Evolutionary conservation across 1,140 invertebrate genomes (phyloP).

Genomic region (Panulirus ornatus): DNA sequence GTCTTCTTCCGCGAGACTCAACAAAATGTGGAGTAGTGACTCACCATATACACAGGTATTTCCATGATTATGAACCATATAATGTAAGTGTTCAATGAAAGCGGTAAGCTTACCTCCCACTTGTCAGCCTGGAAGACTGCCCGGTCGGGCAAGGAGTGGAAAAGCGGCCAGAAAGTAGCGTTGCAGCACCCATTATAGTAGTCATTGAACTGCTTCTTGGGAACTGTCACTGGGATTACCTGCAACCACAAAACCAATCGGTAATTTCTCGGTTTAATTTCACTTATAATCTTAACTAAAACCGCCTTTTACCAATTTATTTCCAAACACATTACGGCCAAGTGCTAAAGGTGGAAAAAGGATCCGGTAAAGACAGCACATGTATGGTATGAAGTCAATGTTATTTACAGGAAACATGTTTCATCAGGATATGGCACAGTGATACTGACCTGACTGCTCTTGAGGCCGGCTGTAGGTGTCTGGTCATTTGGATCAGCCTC

Average conservation of each 20-base stretch:
- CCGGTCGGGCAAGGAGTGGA: conserved; percentile 92
- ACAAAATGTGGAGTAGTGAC: too few relatives aligned
- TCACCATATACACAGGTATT: neutral
- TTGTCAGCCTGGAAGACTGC: conserved; percentile 88
- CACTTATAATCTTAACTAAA: too few relatives aligned
- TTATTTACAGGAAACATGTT: neutral
- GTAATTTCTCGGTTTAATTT: too few relatives aligned
- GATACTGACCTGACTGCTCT: conserved; percentile 87
- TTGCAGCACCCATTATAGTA: conserved; percentile 96
- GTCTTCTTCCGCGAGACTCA: neutral
- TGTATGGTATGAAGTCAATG: too few relatives aligned
- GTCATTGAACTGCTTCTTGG: conserved; percentile 86
- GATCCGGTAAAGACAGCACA: too few relatives aligned
- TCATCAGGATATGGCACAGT: neutral
- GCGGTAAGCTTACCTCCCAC: conserved; percentile 82
- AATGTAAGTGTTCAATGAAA: too few relatives aligned
- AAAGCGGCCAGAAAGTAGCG: conserved; percentile 93
- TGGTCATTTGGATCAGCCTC: conserved; percentile 91
- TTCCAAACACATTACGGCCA: too few relatives aligned
- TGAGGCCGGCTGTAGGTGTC: conserved; percentile 89
- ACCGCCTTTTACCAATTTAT: too few relatives aligned
- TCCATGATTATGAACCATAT: neutral
- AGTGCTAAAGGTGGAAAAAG: too few relatives aligned
- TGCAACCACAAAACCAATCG: conserved; percentile 77
- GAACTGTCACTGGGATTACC: conserved; percentile 89